Percentiles rank a stretch among this genome's conserved stretches.
These are phyloP conservation scores for Diaperis boleti DNA, from an alignment of 2,888 invertebrate species.

Conservation along the genomic window DNA sequence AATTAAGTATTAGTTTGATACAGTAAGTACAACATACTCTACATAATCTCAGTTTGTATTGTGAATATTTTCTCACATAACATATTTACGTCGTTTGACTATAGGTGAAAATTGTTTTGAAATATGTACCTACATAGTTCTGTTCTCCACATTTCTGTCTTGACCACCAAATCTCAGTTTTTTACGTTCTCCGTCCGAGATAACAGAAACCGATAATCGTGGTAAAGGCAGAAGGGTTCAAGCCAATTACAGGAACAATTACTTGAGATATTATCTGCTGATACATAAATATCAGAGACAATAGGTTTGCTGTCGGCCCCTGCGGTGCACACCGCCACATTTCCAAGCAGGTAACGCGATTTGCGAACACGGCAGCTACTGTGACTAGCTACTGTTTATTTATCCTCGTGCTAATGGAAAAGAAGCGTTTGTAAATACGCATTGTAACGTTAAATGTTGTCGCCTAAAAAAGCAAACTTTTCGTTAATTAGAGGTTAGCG, in stretches of 20 bases:
- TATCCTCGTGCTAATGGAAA: constrained; percentile 15
- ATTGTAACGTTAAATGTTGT: constrained; percentile 23
- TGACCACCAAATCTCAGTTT: not conserved
- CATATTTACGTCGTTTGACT: too few relatives aligned
- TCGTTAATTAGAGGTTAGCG: constrained; percentile 64
- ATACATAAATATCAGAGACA: constrained; percentile 63
- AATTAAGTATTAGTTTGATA: too few relatives aligned
- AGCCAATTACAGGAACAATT: constrained; percentile 63
- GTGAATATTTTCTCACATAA: too few relatives aligned
- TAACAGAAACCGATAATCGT: constrained; percentile 22
- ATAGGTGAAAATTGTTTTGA: too few relatives aligned
- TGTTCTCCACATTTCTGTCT: not conserved
- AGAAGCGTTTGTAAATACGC: constrained; percentile 35
- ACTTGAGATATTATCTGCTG: constrained; percentile 63
- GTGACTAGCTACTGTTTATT: constrained; percentile 39
- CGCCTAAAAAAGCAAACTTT: constrained; percentile 4
- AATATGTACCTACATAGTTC: too few relatives aligned
- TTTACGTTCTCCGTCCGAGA: constrained; percentile 15
- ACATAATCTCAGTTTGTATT: too few relatives aligned
- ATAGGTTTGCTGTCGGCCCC: constrained; percentile 50
- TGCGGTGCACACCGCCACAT: constrained; percentile 34
- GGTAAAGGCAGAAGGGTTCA: constrained; percentile 50
- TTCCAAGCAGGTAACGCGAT: constrained; percentile 38
- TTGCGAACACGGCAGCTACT: constrained; percentile 19
- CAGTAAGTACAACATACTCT: too few relatives aligned